Evolutionary conservation across 2,797 vertebrate genomes (phyloP).

Genomic region (Poeciliopsis paucimaculata): DNA sequence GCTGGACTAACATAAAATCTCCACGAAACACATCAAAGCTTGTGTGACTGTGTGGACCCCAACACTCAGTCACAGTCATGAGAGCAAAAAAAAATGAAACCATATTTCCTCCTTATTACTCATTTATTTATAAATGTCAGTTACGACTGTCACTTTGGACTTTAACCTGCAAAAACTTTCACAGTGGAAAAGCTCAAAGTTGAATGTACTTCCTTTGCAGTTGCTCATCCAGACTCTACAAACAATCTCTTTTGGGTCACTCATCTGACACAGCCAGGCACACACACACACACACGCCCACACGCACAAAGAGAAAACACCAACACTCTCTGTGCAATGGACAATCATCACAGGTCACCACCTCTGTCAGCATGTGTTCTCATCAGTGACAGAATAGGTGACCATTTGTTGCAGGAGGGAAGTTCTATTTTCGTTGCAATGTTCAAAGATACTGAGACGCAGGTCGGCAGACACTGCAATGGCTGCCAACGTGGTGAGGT

Average conservation of each 20-base stretch:
- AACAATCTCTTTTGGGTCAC: background rate
- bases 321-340: conserved; percentile 17
- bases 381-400: conserved; percentile 58
- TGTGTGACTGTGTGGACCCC: background rate
- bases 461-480: conserved; percentile 49
- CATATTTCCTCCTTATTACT: no score
- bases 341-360: conserved; percentile 65
- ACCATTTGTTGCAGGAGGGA: conserved; percentile 42
- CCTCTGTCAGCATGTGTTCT: conserved; percentile 55
- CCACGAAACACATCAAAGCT: background rate
- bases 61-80: no score
- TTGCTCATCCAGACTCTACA: background rate
- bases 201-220: background rate
- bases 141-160: background rate
- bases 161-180: background rate
- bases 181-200: background rate
- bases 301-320: conserved; percentile 21
- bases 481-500: conserved; percentile 33
- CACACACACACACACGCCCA: no score
- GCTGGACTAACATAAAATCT: background rate
- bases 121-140: no score
- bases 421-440: conserved; percentile 67
- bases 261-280: background rate
- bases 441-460: conserved; percentile 66
- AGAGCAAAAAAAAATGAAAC: no score